Evolutionary conservation across 2,113 vertebrate species (phyloP).

Genomic region (Apodemus sylvaticus): DNA sequence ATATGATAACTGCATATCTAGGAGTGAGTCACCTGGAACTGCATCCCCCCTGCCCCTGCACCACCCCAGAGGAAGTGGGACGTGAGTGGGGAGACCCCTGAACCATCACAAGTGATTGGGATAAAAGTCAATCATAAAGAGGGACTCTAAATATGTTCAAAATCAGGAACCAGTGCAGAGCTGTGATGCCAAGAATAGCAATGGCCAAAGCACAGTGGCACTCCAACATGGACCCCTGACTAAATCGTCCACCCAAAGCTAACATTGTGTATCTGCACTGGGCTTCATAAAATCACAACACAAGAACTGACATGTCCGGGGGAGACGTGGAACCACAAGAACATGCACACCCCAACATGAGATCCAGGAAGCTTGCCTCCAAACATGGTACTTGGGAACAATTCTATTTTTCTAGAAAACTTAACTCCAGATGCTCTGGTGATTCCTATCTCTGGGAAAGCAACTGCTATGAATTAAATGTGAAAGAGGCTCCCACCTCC

Average conservation of each 20-base stretch:
- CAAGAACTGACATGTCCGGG: neutral
- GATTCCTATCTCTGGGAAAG: neutral
- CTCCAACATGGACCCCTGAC: neutral
- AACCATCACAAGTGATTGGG: conserved; percentile 72
- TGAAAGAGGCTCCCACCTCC: neutral
- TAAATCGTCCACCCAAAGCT: conserved; percentile 7
- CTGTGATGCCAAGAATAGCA: neutral
- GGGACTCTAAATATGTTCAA: neutral
- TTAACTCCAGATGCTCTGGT: neutral
- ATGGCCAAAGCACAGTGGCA: neutral
- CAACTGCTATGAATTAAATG: neutral
- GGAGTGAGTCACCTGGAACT: conserved; percentile 72
- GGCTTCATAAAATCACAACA: conserved; percentile 2
- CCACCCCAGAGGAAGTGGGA: neutral
- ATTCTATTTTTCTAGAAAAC: neutral
- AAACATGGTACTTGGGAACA: neutral
- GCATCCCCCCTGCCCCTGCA: neutral
- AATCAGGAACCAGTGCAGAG: conserved; percentile 16
- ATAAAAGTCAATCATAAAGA: neutral
- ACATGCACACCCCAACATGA: neutral
- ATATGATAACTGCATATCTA: conserved; percentile 66
- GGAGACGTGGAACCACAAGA: neutral
- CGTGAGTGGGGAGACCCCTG: conserved; percentile 51
- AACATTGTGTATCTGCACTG: neutral
- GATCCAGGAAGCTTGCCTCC: neutral